Evolutionary conservation across 2,113 vertebrate genomes (phyloP).

Genomic region (Ictidomys tridecemlineatus): DNA sequence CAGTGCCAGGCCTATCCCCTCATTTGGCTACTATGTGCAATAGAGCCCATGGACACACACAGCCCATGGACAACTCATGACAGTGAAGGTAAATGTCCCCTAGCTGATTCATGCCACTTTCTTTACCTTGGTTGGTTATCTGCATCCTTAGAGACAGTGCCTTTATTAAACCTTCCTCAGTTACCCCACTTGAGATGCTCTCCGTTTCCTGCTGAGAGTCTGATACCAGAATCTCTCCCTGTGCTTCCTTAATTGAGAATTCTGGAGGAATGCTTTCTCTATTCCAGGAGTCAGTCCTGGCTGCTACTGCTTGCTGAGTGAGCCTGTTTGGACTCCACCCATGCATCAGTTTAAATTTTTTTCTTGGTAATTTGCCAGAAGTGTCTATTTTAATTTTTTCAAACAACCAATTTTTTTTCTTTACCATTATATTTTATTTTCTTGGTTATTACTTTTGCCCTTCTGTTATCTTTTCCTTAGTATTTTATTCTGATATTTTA

Average conservation of each 20-base stretch:
- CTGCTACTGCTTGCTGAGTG: not conserved
- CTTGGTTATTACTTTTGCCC: not conserved
- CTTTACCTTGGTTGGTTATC: not conserved
- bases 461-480: not conserved
- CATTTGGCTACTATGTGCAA: no score
- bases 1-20: no score
- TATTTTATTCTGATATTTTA: not conserved
- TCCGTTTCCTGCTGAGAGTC: not conserved
- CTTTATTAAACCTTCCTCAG: slow-evolving; percentile 23
- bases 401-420: not conserved
- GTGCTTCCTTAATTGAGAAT: not conserved
- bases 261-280: not conserved
- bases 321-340: not conserved
- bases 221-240: not conserved
- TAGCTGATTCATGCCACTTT: not conserved
- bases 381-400: not conserved
- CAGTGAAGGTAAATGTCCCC: not conserved
- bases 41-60: no score
- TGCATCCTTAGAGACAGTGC: not conserved
- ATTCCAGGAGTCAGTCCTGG: not conserved
- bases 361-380: not conserved
- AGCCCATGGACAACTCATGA: no score
- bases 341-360: not conserved
- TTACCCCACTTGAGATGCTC: not conserved
- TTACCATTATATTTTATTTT: not conserved